Percentiles rank a stretch among this genome's conserved stretches.
Evolutionary conservation across 2,797 vertebrate genomes (phyloP).

Genomic region (Rhinogobio ventralis): DNA sequence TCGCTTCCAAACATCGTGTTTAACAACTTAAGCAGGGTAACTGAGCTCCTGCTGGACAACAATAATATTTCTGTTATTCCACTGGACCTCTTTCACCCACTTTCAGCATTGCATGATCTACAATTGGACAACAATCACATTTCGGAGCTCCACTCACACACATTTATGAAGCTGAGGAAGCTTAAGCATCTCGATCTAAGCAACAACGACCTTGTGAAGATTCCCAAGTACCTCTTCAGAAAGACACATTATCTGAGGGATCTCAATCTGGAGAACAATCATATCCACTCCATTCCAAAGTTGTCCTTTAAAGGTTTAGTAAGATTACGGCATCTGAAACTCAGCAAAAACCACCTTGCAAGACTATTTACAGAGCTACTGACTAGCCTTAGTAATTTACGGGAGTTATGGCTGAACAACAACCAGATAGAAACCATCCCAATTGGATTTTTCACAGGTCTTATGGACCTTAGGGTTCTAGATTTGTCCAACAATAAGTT

Average conservation of each 20-base stretch:
- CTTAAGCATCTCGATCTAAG: slow-evolving; percentile 68
- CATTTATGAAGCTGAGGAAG: slow-evolving; percentile 62
- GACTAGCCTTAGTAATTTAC: slow-evolving; percentile 56
- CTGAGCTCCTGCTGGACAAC: slow-evolving; percentile 69
- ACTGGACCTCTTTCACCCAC: slow-evolving; percentile 58
- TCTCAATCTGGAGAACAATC: slow-evolving; percentile 68
- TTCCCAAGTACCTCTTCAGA: slow-evolving; percentile 64
- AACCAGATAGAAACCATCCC: slow-evolving; percentile 66
- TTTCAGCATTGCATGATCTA: slow-evolving; percentile 65
- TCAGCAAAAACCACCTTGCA: slow-evolving; percentile 66
- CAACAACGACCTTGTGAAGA: slow-evolving; percentile 62
- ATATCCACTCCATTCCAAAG: slow-evolving; percentile 57
- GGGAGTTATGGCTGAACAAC: slow-evolving; percentile 64
- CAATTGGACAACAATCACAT: slow-evolving; percentile 72
- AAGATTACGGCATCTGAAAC: slow-evolving; percentile 56
- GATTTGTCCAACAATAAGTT: slow-evolving; percentile 67
- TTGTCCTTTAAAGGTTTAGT: slow-evolving; percentile 62
- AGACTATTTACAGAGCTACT: slow-evolving; percentile 62
- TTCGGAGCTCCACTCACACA: slow-evolving; percentile 52
- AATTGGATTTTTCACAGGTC: slow-evolving; percentile 53
- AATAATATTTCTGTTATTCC: slow-evolving; percentile 67
- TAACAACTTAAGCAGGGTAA: slow-evolving; percentile 59
- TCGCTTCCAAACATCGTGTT: slow-evolving; percentile 65
- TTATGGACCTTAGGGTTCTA: slow-evolving; percentile 60
- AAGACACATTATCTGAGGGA: slow-evolving; percentile 62